phyloP scores from a whole-genome alignment of 2,113 vertebrate species.

The Solea senegalensis region DNA sequence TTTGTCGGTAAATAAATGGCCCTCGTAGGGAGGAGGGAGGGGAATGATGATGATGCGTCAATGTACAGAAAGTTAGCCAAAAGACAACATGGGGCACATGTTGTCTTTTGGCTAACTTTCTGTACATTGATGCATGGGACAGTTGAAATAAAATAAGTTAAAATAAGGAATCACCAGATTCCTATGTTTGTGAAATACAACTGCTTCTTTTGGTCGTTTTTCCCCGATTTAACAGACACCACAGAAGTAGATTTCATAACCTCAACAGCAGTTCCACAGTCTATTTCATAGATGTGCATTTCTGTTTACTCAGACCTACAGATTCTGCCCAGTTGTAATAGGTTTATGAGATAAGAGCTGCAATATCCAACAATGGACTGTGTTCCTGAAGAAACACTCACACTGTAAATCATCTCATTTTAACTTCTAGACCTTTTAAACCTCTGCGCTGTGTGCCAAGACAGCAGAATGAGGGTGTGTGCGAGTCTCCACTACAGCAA shows the following conservation, averaged over 20 bases:
- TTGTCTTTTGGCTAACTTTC: no score
- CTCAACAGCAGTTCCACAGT: slow-evolving; percentile 39
- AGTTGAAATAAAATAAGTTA: no score
- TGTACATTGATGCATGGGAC: no score
- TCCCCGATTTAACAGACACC: slow-evolving; percentile 47
- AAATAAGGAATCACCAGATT: no score
- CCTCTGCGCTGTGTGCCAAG: not conserved
- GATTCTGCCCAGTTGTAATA: slow-evolving; percentile 1
- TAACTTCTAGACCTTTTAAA: slow-evolving; percentile 1
- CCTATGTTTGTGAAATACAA: not conserved
- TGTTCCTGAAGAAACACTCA: slow-evolving; percentile 11
- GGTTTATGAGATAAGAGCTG: not conserved
- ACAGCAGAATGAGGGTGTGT: slow-evolving; percentile 6
- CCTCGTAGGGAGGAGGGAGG: no score
- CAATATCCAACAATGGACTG: slow-evolving; percentile 15
- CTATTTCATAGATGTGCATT: slow-evolving; percentile 36
- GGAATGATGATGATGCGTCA: no score
- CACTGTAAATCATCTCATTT: slow-evolving; percentile 18
- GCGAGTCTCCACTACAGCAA: slow-evolving; percentile 1
- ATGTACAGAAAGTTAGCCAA: no score
- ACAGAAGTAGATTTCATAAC: slow-evolving; percentile 45
- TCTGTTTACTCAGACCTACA: slow-evolving; percentile 41
- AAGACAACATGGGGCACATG: no score
- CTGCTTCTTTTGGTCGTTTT: slow-evolving; percentile 34
- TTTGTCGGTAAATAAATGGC: no score